phyloP scores from a whole-genome alignment of 2,113 vertebrate species.

The Lota lota region DNA sequence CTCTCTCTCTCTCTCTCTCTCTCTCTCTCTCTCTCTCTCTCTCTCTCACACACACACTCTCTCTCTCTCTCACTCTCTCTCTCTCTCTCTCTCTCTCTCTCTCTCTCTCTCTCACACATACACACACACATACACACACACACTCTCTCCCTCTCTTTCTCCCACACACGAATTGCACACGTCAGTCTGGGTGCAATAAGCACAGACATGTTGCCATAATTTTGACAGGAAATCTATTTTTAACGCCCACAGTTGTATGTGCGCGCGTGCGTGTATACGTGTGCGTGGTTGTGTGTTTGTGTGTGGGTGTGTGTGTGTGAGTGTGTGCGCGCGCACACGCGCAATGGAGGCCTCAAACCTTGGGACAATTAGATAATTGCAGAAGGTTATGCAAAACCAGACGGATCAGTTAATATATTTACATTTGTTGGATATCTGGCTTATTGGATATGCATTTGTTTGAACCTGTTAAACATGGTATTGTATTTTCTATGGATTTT shows the following conservation, averaged over 20 bases:
- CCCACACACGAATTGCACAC: slow-evolving; percentile 7
- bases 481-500: background rate
- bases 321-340: background rate
- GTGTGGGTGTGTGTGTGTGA: background rate
- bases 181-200: slow-evolving; percentile 39
- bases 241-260: slow-evolving; percentile 75
- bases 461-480: background rate
- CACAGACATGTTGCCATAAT: slow-evolving; percentile 76
- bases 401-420: slow-evolving; percentile 32
- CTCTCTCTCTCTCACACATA: too few relatives aligned
- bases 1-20: too few relatives aligned
- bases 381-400: slow-evolving; percentile 61
- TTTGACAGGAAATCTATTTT: slow-evolving; percentile 77
- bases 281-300: slow-evolving; percentile 43
- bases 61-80: too few relatives aligned
- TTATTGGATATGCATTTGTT: too few relatives aligned
- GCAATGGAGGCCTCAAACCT: slow-evolving; percentile 82
- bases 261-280: background rate
- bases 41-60: slow-evolving; percentile 3
- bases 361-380: slow-evolving; percentile 61
- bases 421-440: too few relatives aligned
- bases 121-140: background rate
- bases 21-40: background rate
- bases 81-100: too few relatives aligned
- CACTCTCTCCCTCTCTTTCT: slow-evolving; percentile 6